A percentile compares a stretch with the other conserved stretches of the same genome.
These are phyloP conservation scores for Agriotes lineatus DNA, from an alignment of 2,888 invertebrate species.

Conservation along the genomic window DNA sequence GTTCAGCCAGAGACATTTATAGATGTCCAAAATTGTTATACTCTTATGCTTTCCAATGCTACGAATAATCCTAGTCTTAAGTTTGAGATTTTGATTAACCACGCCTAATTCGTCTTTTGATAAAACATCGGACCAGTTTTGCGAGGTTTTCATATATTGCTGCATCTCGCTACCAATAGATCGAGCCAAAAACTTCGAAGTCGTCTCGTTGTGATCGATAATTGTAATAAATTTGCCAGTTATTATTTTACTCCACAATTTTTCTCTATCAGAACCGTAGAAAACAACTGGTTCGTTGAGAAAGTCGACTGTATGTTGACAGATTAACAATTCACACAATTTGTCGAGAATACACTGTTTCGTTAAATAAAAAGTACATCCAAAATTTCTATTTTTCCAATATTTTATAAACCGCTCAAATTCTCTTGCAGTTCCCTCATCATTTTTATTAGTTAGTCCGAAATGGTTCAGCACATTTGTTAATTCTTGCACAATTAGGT, in stretches of 20 bases:
- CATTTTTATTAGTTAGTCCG: not conserved
- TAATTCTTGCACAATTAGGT: constrained; percentile 11
- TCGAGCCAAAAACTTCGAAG: too few relatives aligned
- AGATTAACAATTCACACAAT: too few relatives aligned
- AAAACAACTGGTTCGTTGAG: too few relatives aligned
- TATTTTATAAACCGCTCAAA: not conserved
- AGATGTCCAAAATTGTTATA: constrained; percentile 1
- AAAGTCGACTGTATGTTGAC: too few relatives aligned
- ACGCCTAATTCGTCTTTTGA: not conserved
- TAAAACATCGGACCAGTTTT: constrained; percentile 8
- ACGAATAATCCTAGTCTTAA: not conserved
- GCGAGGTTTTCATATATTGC: too few relatives aligned
- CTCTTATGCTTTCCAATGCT: not conserved
- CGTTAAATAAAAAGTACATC: not conserved
- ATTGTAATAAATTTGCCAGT: too few relatives aligned
- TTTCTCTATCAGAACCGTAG: too few relatives aligned
- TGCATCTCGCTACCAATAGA: too few relatives aligned
- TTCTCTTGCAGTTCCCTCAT: not conserved
- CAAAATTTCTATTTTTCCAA: not conserved
- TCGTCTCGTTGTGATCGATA: too few relatives aligned
- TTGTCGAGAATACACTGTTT: not conserved
- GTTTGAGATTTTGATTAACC: not conserved
- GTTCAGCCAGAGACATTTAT: constrained; percentile 15
- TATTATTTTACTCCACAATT: too few relatives aligned
- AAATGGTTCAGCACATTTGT: not conserved